A percentile compares a stretch with the other conserved stretches of the same genome.
Conservation (phyloP, 2,888 invertebrate genomes). For the Lapara coniferarum region DNA sequence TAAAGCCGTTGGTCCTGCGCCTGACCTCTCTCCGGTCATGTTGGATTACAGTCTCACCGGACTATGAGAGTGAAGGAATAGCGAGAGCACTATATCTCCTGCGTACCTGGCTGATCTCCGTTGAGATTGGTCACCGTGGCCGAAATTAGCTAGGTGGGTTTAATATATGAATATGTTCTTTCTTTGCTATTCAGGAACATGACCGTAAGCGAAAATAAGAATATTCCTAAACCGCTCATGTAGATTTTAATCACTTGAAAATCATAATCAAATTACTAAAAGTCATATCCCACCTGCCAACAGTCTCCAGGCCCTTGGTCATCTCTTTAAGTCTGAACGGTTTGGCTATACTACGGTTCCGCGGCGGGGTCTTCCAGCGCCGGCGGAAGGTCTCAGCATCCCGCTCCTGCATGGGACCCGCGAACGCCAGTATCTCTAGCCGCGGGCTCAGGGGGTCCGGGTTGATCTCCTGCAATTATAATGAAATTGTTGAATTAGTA, state of each 20-base stretch:
- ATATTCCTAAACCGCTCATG: too few species aligned
- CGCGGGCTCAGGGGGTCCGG: constrained; percentile 87
- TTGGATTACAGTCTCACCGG: too few species aligned
- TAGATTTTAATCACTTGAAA: not conserved
- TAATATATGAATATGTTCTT: too few species aligned
- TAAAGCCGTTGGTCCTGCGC: too few species aligned
- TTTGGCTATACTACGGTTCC: constrained; percentile 48
- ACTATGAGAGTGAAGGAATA: too few species aligned
- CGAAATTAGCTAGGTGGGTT: too few species aligned
- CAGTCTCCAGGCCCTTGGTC: constrained; percentile 94
- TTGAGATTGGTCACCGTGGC: too few species aligned
- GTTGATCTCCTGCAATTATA: constrained; percentile 81
- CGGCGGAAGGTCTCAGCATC: constrained; percentile 88
- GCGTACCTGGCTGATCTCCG: too few species aligned
- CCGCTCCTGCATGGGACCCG: constrained; percentile 94
- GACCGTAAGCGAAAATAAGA: too few species aligned
- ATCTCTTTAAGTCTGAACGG: constrained; percentile 87
- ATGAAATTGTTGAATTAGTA: not conserved
- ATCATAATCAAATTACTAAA: not conserved
- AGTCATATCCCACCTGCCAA: constrained; percentile 84
- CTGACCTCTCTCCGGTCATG: too few species aligned
- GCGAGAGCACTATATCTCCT: too few species aligned
- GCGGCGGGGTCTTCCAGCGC: constrained; percentile 93
- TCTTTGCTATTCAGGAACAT: too few species aligned
- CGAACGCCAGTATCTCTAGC: constrained; percentile 92